Conservation (phyloP, 2,888 invertebrate species). For the Scrobipalpa costella region DNA sequence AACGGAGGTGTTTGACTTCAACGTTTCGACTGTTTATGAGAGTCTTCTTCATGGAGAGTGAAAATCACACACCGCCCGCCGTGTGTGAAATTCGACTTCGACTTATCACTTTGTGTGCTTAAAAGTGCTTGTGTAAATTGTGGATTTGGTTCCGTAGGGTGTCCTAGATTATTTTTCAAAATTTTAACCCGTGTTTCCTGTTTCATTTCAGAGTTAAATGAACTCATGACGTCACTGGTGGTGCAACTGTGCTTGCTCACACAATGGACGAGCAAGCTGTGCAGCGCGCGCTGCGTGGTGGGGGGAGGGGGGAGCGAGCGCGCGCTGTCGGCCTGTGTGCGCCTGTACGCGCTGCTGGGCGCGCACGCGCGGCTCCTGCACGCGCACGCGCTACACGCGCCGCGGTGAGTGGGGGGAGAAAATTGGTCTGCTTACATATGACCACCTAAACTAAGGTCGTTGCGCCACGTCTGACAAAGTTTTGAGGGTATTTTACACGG, state of each 20-base stretch:
- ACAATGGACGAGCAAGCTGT: conserved; percentile 43
- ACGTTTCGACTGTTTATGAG: too few relatives aligned
- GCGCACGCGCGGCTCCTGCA: conserved; percentile 46
- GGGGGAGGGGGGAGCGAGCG: conserved; percentile 56
- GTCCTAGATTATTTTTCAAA: too few relatives aligned
- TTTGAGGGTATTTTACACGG: too few relatives aligned
- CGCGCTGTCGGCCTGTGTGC: conserved; percentile 47
- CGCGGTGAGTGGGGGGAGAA: conserved; percentile 54
- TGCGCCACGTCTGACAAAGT: too few relatives aligned
- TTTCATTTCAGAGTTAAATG: conserved; percentile 54
- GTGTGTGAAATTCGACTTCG: too few relatives aligned
- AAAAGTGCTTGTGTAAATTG: too few relatives aligned
- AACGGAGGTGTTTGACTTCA: too few relatives aligned
- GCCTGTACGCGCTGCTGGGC: conserved; percentile 54
- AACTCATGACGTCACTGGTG: conserved; percentile 56
- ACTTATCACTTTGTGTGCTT: too few relatives aligned
- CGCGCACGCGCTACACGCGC: conserved; percentile 36
- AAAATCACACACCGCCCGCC: too few relatives aligned
- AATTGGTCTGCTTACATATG: conserved; percentile 53
- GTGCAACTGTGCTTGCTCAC: conserved; percentile 59
- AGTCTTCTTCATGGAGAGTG: too few relatives aligned
- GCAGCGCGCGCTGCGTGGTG: conserved; percentile 51
- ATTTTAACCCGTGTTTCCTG: background rate
- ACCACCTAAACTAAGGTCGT: too few relatives aligned
- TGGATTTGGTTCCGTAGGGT: too few relatives aligned